Conservation (phyloP, 2,113 vertebrate genomes). For the Labrus mixtus region DNA sequence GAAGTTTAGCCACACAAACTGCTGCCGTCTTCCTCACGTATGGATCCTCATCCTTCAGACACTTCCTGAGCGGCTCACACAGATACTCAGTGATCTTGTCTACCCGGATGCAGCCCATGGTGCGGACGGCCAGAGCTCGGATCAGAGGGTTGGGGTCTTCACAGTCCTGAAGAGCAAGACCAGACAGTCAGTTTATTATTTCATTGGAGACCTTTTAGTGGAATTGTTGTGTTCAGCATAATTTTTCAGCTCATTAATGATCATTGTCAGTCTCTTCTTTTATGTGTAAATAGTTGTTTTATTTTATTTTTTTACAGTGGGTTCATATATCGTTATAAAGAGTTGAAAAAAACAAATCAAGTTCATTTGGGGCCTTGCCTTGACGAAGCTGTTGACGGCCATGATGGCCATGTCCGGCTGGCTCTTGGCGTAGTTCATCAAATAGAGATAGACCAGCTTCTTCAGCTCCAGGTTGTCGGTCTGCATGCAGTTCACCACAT, state of each 20-base stretch:
- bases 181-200: neutral
- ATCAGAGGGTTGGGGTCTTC: conserved; percentile 98
- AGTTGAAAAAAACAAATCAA: neutral
- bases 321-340: no score
- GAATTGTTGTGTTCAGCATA: neutral
- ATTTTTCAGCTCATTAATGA: neutral
- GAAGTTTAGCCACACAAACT: conserved; percentile 97
- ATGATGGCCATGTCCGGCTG: conserved; percentile 99
- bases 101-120: conserved; percentile 98
- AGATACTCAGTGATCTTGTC: conserved; percentile 99
- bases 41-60: conserved; percentile 97
- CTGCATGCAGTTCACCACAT: conserved; percentile 99
- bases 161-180: conserved; percentile 87
- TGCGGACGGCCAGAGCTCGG: conserved; percentile 96
- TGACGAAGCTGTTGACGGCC: conserved; percentile 99
- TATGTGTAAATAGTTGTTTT: no score
- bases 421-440: conserved; percentile 99
- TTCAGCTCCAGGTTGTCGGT: conserved; percentile 98
- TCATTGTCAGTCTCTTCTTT: no score
- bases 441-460: conserved; percentile 97
- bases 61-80: conserved; percentile 97
- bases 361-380: conserved; percentile 80
- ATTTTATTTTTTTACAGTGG: no score
- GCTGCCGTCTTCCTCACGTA: conserved; percentile 98
- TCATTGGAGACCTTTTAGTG: neutral